Evolutionary conservation across 2,888 invertebrate species (phyloP).

Genomic region (Chrysotoxum bicinctum): DNA sequence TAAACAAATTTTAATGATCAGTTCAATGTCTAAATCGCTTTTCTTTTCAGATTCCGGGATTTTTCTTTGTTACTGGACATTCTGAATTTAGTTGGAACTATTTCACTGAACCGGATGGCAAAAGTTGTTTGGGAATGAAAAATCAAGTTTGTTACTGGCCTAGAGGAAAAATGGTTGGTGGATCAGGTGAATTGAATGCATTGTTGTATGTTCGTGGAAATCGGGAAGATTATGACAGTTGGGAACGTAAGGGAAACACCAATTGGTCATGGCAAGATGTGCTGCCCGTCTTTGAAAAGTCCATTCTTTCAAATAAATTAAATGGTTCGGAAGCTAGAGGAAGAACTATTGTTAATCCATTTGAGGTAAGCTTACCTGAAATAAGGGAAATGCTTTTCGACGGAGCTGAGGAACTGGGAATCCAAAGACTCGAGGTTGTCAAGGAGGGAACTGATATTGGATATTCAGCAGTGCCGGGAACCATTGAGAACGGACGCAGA

Average conservation of each 20-base stretch:
- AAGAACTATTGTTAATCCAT: conserved; percentile 81
- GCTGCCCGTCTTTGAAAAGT: conserved; percentile 90
- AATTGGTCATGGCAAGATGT: conserved; percentile 90
- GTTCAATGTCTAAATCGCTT: neutral
- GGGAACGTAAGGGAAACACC: conserved; percentile 84
- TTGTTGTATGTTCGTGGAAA: conserved; percentile 87
- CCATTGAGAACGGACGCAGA: conserved; percentile 85
- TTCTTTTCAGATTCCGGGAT: conserved; percentile 74
- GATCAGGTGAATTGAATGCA: conserved; percentile 85
- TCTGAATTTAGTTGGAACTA: conserved; percentile 77
- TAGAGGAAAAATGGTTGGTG: conserved; percentile 86
- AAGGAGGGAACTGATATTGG: conserved; percentile 82
- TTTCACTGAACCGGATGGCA: conserved; percentile 75
- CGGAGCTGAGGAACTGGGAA: conserved; percentile 82
- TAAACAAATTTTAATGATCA: neutral
- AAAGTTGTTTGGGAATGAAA: conserved; percentile 74
- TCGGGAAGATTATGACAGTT: conserved; percentile 85
- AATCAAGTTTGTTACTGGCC: conserved; percentile 82
- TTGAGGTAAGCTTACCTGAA: conserved; percentile 75
- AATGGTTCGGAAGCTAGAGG: conserved; percentile 75
- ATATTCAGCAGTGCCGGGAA: conserved; percentile 82
- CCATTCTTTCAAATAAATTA: conserved; percentile 78
- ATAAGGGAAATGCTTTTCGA: conserved; percentile 78
- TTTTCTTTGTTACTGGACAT: conserved; percentile 75
- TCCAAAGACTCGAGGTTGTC: conserved; percentile 79